Percentiles rank a stretch among this genome's conserved stretches.
Evolutionary conservation across 2,888 invertebrate species (phyloP).

Genomic region (Pammene fasciana): DNA sequence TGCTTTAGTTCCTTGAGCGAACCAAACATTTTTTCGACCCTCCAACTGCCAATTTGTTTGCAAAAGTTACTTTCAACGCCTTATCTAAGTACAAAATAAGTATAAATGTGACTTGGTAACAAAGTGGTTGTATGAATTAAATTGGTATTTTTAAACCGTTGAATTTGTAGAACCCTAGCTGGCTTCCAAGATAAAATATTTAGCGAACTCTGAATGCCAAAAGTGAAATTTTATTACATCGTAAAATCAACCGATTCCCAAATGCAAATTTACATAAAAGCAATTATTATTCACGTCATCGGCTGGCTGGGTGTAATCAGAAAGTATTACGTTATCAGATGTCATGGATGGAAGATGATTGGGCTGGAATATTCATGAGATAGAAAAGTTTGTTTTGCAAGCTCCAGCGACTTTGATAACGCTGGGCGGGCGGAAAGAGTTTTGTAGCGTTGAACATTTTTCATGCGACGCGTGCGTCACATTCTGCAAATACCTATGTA

Average conservation of each 20-base stretch:
- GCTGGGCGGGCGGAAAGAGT: constrained; percentile 26
- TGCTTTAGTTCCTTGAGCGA: constrained; percentile 4
- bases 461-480: constrained; percentile 14
- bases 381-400: constrained; percentile 39
- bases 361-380: constrained; percentile 40
- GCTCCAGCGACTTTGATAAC: constrained; percentile 27
- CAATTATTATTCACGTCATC: constrained; percentile 40
- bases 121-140: background rate
- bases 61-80: constrained; percentile 16
- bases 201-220: constrained; percentile 1
- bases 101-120: background rate
- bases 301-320: constrained; percentile 30
- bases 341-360: constrained; percentile 38
- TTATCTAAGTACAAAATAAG: constrained; percentile 24
- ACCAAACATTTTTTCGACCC: constrained; percentile 7
- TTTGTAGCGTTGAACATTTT: constrained; percentile 22
- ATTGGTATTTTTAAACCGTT: too few species aligned
- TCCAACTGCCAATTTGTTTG: constrained; percentile 30
- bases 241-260: constrained; percentile 15
- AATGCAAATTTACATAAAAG: constrained; percentile 34
- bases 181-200: too few species aligned
- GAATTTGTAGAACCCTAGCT: too few species aligned
- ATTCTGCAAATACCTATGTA: background rate
- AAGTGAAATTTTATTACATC: constrained; percentile 3
- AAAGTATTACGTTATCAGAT: constrained; percentile 40